Evolutionary conservation across 2,797 vertebrate species (phyloP).

Genomic region (Syndactyla subalaris): DNA sequence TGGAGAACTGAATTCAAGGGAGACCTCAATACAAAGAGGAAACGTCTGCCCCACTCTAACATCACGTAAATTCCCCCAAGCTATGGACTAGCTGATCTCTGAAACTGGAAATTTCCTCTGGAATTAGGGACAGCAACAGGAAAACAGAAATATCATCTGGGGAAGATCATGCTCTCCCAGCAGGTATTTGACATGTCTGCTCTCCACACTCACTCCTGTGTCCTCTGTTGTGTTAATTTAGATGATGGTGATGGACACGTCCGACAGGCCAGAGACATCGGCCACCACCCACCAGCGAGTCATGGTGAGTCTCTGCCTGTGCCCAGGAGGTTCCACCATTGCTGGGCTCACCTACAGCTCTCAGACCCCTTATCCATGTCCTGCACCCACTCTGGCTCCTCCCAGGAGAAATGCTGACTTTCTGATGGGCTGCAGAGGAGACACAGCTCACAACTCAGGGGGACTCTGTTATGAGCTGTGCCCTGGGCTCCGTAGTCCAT

Average conservation of each 20-base stretch:
- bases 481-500: neutral
- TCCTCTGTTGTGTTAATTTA: constrained; percentile 15
- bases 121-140: neutral
- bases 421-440: neutral
- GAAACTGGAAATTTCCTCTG: neutral
- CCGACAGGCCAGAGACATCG: constrained; percentile 42
- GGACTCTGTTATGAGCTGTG: neutral
- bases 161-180: neutral
- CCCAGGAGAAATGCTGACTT: neutral
- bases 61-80: neutral
- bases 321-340: neutral
- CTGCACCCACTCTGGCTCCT: neutral
- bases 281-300: neutral
- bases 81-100: neutral
- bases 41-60: neutral
- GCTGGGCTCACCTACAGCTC: neutral
- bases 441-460: neutral
- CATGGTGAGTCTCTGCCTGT: neutral
- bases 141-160: neutral
- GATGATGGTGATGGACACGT: neutral
- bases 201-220: neutral
- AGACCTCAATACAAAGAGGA: neutral
- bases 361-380: neutral
- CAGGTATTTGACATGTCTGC: neutral
- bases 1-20: neutral